These are phyloP conservation scores for Thysanoteuthis rhombus DNA, from an alignment of 2,888 invertebrate genomes.

Conservation along the genomic window DNA sequence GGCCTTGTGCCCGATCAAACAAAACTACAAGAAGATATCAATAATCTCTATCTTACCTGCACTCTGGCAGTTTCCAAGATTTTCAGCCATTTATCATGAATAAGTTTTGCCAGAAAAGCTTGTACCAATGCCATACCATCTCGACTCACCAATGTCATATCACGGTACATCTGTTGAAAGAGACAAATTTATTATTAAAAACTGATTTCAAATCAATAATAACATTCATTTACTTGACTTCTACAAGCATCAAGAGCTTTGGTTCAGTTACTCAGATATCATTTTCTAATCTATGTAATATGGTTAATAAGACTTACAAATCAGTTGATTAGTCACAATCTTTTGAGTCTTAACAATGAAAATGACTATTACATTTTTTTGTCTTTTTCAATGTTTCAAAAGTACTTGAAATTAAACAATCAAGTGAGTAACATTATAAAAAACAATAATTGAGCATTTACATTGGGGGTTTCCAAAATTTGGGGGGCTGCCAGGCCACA, in stretches of 20 bases:
- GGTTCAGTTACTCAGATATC: background rate
- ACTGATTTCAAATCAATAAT: background rate
- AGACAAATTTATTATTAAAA: constrained; percentile 16
- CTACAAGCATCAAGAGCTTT: background rate
- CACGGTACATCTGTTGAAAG: constrained; percentile 79
- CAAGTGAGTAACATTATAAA: no score
- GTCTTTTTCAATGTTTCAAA: no score
- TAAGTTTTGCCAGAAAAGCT: constrained; percentile 83
- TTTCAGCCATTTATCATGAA: constrained; percentile 87
- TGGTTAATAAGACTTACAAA: no score
- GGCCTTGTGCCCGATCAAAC: no score
- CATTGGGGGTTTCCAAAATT: no score
- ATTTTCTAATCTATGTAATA: background rate
- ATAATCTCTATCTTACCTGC: constrained; percentile 56
- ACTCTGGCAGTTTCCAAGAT: constrained; percentile 82
- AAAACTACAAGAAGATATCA: background rate
- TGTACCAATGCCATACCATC: constrained; percentile 88
- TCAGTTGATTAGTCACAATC: no score
- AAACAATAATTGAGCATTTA: no score
- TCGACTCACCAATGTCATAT: constrained; percentile 87
- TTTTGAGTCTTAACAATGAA: no score
- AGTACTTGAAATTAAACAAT: no score
- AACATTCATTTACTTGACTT: background rate
- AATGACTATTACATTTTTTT: no score
- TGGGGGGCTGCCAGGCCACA: no score